Conservation (phyloP, 2,797 vertebrate genomes). For the Brachyrhaphis roseni region DNA sequence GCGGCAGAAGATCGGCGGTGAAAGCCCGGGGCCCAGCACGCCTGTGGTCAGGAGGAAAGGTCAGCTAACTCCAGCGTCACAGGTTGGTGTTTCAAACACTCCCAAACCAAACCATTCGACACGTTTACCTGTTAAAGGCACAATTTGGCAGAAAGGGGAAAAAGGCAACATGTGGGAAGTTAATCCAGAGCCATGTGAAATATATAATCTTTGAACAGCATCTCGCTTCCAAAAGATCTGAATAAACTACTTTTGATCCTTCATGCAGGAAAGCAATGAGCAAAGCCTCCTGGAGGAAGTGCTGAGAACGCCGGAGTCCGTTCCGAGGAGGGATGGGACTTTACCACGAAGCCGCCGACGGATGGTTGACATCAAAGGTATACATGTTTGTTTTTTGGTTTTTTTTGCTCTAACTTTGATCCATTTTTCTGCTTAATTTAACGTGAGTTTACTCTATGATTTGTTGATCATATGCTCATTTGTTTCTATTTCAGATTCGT, state of each 20-base stretch:
- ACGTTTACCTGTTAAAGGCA: not conserved
- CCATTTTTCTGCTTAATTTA: not conserved
- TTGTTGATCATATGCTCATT: not conserved
- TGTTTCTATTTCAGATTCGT: conserved; percentile 58
- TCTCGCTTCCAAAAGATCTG: not conserved
- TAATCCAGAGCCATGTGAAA: not conserved
- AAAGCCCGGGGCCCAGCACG: conserved; percentile 27
- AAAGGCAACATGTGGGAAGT: not conserved
- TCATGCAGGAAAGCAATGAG: conserved; percentile 63
- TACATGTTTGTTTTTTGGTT: not conserved
- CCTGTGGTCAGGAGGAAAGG: conserved; percentile 47
- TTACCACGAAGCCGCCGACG: conserved; percentile 74
- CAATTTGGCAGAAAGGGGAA: not conserved
- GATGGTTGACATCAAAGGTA: conserved; percentile 60
- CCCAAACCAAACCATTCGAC: not conserved
- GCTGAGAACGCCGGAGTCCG: conserved; percentile 71
- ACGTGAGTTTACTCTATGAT: not conserved
- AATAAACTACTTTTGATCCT: not conserved
- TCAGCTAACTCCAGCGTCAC: conserved; percentile 33
- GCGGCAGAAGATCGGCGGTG: conserved; percentile 32
- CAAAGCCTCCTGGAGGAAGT: conserved; percentile 77
- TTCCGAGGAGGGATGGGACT: conserved; percentile 54
- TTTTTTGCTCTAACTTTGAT: accelerated
- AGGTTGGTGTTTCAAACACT: conserved; percentile 41
- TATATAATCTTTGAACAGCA: not conserved